phyloP scores from a whole-genome alignment of 2,888 invertebrate species.

The Dasypogon diadema region DNA sequence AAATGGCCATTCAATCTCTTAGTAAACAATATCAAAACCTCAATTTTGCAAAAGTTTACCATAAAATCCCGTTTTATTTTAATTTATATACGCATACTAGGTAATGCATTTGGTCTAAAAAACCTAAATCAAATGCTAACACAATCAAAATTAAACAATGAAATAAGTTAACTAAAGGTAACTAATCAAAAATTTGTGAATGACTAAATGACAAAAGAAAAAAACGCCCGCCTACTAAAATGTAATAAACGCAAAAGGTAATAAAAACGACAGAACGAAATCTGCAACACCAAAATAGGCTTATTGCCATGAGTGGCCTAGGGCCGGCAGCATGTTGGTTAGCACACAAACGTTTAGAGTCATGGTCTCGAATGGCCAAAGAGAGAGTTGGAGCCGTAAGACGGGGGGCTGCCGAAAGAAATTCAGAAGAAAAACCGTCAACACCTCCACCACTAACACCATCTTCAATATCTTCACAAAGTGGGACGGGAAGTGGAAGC shows the following conservation, averaged over 20 bases:
- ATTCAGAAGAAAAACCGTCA: constrained; percentile 64
- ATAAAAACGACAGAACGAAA: constrained; percentile 2
- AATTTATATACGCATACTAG: too few relatives aligned
- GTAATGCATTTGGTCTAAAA: too few relatives aligned
- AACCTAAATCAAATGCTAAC: too few relatives aligned
- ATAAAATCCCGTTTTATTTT: too few relatives aligned
- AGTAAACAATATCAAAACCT: too few relatives aligned
- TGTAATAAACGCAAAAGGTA: neutral
- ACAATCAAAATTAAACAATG: neutral
- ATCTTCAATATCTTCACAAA: constrained; percentile 67
- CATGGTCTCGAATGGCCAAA: constrained; percentile 81
- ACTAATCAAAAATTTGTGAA: neutral
- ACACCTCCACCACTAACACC: constrained; percentile 68
- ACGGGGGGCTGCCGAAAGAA: constrained; percentile 66
- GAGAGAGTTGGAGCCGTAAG: constrained; percentile 72
- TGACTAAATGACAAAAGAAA: neutral
- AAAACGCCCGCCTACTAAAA: too few relatives aligned
- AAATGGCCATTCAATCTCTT: too few relatives aligned
- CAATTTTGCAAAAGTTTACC: too few relatives aligned
- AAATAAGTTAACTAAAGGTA: neutral
- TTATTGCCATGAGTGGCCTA: constrained; percentile 73
- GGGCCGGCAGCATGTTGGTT: constrained; percentile 83
- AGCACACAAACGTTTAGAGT: constrained; percentile 80
- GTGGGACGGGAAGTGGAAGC: constrained; percentile 65
- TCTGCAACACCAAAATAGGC: constrained; percentile 23